Base-by-base conservation (phyloP, 2,797 vertebrate genomes). In the Tangara arthus region DNA sequence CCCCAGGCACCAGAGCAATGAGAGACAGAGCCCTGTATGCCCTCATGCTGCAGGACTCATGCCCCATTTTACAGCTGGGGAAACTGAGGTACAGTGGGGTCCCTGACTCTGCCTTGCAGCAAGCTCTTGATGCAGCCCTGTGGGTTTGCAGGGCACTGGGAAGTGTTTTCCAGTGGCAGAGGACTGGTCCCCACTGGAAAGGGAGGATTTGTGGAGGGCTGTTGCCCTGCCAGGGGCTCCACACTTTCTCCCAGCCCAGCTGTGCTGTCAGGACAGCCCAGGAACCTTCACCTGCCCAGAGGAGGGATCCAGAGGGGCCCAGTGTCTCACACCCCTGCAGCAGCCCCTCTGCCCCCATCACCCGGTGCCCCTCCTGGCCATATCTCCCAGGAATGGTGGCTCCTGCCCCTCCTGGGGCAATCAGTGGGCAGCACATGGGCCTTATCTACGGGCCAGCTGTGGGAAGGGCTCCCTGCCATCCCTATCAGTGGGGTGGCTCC, bases 91-190 rank as follows among this genome's bases (percentile, higher is more conserved):
- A 21, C 1, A 0, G 18, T 15, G 37, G 4, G 9, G 8, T 32
- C 26, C 35, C 44, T 73, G 71, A 22, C 15, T 13, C 9, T 42
- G 15, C 63, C 63, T 77, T 3, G 2, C n/a, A 41, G 27, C 0
- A 3, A 85, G 46, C 32, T 76, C 0, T 0, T 52, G 61, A 15
- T 55, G 47, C 26, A 59, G 82, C 5, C 13, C 16, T 9, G 19
- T n/a, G 60, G 28, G 23, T 77, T 47, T 73, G 34, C 53, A 68
- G 59, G 57, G 44, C 21, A 12, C 37, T n/a, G 42, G n/a, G 42
- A 87, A 6, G 1, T 24, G 23, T 41, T 90, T 93, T 57, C 32
- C 44, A 34, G 50, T 13, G 50, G 13, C 30, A 17, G 22, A n/a
- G 24, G 50, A 17, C 46, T 17, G 46, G 7, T 80, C 2, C 11